phyloP scores from a whole-genome alignment of 23 tunicate genomes.

The Halocynthia roretzi region DNA sequence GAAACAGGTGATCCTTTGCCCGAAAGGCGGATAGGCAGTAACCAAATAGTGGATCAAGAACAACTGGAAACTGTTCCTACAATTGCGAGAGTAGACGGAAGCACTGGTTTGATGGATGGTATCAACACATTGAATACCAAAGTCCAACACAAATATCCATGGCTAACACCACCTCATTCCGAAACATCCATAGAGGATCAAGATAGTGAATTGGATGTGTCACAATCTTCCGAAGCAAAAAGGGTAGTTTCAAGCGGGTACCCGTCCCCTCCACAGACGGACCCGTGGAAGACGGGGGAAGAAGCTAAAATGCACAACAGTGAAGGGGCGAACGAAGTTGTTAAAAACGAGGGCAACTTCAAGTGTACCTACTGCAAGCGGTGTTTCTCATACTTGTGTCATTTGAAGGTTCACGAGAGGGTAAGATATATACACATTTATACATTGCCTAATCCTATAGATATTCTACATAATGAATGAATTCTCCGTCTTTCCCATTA shows the following conservation, averaged over 20 bases:
- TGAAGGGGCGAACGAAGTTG: neutral
- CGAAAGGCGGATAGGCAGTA: too few relatives aligned
- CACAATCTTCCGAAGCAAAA: neutral
- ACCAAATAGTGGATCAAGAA: too few relatives aligned
- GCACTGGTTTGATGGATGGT: too few relatives aligned
- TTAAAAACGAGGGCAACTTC: conserved; percentile 12
- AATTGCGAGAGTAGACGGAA: too few relatives aligned
- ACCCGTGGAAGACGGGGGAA: neutral
- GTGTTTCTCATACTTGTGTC: conserved; percentile 55
- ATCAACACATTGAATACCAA: too few relatives aligned
- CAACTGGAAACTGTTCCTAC: too few relatives aligned
- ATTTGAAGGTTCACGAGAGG: conserved; percentile 63
- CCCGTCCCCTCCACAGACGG: conserved; percentile 2
- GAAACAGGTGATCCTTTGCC: too few relatives aligned
- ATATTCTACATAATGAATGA: neutral
- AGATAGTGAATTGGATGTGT: too few relatives aligned
- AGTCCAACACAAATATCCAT: too few relatives aligned
- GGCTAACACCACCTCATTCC: too few relatives aligned
- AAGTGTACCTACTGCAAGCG: conserved; percentile 47
- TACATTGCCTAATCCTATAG: neutral
- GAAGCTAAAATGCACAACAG: neutral
- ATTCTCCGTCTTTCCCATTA: neutral
- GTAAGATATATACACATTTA: conserved; percentile 23
- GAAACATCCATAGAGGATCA: too few relatives aligned
- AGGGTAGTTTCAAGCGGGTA: neutral